Conservation (phyloP, 2,888 invertebrate genomes). For the Lasioglossum pauxillum region DNA sequence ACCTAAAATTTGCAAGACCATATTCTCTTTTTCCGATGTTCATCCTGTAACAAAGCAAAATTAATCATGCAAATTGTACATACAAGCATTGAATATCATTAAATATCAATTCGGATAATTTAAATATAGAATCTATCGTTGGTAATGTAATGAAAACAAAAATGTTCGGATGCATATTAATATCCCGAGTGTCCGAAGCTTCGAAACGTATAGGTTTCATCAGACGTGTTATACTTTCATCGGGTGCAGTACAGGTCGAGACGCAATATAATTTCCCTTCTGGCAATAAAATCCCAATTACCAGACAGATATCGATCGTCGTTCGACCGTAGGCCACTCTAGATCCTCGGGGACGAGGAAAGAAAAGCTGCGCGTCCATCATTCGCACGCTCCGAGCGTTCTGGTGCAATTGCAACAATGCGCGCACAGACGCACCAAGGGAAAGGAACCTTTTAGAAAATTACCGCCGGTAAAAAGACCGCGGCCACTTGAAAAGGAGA, state of each 20-base stretch:
- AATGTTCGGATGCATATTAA: neutral
- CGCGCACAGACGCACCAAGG: slow-evolving; percentile 42
- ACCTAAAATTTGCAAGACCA: neutral
- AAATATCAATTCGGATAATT: neutral
- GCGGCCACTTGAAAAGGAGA: slow-evolving; percentile 71
- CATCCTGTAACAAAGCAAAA: neutral
- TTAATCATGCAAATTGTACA: neutral
- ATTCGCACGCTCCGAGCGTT: slow-evolving; percentile 62
- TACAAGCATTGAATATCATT: too few species aligned
- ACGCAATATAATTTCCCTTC: neutral
- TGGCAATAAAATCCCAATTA: slow-evolving; percentile 22
- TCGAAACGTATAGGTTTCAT: neutral
- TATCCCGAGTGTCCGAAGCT: neutral
- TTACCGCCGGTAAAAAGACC: slow-evolving; percentile 64
- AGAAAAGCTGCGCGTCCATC: slow-evolving; percentile 58
- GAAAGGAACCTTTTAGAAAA: slow-evolving; percentile 74
- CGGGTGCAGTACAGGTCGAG: neutral
- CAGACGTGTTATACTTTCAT: neutral
- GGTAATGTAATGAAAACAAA: neutral
- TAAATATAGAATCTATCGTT: neutral
- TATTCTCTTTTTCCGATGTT: neutral
- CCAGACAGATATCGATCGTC: slow-evolving; percentile 33
- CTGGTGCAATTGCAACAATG: slow-evolving; percentile 64
- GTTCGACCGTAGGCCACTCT: neutral
- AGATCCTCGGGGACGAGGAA: slow-evolving; percentile 20